Evolutionary conservation across 1,140 invertebrate species (phyloP).

Genomic region (Lucilia sericata): DNA sequence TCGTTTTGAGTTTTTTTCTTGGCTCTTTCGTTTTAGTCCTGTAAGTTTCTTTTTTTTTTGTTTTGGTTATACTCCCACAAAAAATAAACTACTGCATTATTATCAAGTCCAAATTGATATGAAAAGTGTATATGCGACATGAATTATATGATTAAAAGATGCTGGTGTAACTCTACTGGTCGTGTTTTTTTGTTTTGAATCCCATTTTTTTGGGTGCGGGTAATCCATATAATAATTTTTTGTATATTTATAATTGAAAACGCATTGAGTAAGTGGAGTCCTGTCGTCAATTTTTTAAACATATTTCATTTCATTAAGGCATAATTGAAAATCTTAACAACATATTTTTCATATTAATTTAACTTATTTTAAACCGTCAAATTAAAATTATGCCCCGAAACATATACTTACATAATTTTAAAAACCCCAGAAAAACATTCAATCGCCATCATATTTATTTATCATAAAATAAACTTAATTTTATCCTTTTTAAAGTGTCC

Average conservation of each 20-base stretch:
- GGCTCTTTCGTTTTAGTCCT: constrained; percentile 4
- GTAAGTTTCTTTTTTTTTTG: not conserved
- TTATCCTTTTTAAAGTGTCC: not conserved
- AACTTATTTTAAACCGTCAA: not conserved
- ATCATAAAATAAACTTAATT: constrained; percentile 15
- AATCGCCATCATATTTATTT: not conserved
- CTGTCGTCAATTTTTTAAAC: not conserved
- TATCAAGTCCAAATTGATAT: constrained; percentile 40
- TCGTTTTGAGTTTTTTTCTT: constrained; percentile 8
- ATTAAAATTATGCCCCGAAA: not conserved
- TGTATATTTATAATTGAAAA: constrained; percentile 20
- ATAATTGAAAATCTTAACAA: not conserved
- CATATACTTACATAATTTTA: not conserved
- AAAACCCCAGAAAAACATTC: not conserved
- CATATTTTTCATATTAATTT: not conserved
- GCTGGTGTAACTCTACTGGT: not conserved
- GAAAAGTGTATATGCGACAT: constrained; percentile 38
- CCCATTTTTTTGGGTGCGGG: not conserved
- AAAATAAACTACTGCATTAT: constrained; percentile 39
- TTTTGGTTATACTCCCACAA: not conserved
- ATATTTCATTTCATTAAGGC: not conserved
- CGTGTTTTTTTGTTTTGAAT: not conserved
- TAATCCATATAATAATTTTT: not conserved
- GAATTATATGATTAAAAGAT: constrained; percentile 40
- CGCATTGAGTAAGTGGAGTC: not conserved